Base-by-base conservation (phyloP, 2,888 invertebrate species). In the Lysandra bellargus region DNA sequence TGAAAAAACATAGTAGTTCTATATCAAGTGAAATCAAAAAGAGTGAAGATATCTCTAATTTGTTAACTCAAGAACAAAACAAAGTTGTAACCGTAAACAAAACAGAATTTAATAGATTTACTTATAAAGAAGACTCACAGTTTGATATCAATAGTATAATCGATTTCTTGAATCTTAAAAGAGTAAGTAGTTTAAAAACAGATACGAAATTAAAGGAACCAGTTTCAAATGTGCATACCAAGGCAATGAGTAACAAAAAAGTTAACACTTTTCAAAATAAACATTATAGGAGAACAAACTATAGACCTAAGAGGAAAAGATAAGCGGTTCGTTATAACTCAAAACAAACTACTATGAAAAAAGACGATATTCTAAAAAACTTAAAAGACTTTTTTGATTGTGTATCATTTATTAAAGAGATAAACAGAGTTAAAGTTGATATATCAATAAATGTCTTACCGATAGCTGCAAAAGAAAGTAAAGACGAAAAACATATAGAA, bases 391-490 rank as follows among this genome's bases (percentile, higher is more conserved):
- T 91, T 79, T 85, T 90, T 5, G 85, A 87, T 78, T 88, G 88
- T 82, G 87, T 92, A 80, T 83, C 85, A 14, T 83, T 86, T 44
- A 84, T 83, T 74, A 83, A 87, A 49, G 82, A 82, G 57, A 85
- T 86, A 44, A 88, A 84, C 69, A 87, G 90, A 79, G 84, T 92
- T 17, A 88, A 89, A 81, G 80, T 92, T 73, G 89, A 92, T 81
- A 84, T 93, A 81, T 86, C 88, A 74, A 84, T 93, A 5, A 91
- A 90, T 80, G 82, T 91, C 0, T 84, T 84, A 75, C 89, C 91
- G 17, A 82, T 83, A n/a, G 57, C 75, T 78, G 61, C 30, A 69
- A 33, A 69, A 37, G 23, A 53, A 33, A 17, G 7, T 12, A 7
- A 6, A 33, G 1, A 17, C 17, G 33, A 33, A 76, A 76, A 76